phyloP scores from a whole-genome alignment of 2,888 invertebrate genomes.

The Clostera curtula region DNA sequence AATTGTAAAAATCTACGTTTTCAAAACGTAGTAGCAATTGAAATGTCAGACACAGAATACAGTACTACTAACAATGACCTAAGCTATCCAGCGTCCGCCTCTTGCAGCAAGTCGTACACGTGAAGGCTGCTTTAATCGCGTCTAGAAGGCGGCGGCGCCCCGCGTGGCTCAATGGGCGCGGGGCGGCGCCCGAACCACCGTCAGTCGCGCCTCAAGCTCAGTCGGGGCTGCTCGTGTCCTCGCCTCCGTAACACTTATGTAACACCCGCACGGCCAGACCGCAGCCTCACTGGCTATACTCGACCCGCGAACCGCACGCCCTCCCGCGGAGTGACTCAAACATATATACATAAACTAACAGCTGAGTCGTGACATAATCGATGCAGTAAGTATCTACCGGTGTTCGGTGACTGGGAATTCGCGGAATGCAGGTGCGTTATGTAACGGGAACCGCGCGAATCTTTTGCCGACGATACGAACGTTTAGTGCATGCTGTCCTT shows the following conservation, averaged over 20 bases:
- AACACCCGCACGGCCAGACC: conserved; percentile 71
- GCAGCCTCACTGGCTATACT: conserved; percentile 61
- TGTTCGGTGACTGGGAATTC: conserved; percentile 46
- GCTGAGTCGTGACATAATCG: conserved; percentile 69
- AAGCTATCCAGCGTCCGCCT: conserved; percentile 40
- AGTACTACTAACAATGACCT: too few relatives aligned
- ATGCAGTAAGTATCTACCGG: conserved; percentile 70
- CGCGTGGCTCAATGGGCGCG: conserved; percentile 55
- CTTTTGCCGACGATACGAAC: conserved; percentile 13
- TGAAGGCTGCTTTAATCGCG: conserved; percentile 62
- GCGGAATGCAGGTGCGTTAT: conserved; percentile 59
- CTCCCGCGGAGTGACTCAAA: too few relatives aligned
- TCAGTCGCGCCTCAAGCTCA: conserved; percentile 69
- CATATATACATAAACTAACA: conserved; percentile 54
- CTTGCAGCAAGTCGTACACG: conserved; percentile 44
- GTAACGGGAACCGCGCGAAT: conserved; percentile 44
- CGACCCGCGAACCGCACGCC: conserved; percentile 30
- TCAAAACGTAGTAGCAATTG: too few relatives aligned
- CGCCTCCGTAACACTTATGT: conserved; percentile 64
- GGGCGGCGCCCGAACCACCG: conserved; percentile 59
- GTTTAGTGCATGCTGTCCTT: too few relatives aligned
- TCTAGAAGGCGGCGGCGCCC: conserved; percentile 42
- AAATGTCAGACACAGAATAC: too few relatives aligned
- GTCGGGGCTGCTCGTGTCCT: conserved; percentile 64
- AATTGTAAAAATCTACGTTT: too few relatives aligned